A percentile compares a stretch with the other conserved stretches of the same genome.
These are phyloP conservation scores for Balaenoptera acutorostrata DNA, from an alignment of 2,113 vertebrate species.

Conservation along the genomic window DNA sequence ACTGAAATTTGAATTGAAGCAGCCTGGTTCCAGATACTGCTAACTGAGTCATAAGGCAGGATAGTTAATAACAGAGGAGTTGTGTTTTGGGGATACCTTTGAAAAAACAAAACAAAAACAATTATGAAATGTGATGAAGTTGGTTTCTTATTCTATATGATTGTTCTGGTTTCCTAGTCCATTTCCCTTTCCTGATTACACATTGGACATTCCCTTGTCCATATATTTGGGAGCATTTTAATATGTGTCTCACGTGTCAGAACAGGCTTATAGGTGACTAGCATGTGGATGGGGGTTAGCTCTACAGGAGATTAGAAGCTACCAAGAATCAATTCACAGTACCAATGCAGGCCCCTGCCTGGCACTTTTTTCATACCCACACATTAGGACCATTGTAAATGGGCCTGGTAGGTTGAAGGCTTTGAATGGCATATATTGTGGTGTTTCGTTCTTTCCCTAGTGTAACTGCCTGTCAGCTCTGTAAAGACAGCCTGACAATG, in stretches of 20 bases:
- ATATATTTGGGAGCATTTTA: not conserved
- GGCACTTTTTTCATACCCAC: not conserved
- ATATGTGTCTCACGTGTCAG: not conserved
- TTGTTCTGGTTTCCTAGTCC: not conserved
- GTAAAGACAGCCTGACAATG: not conserved
- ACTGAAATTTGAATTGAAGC: slow-evolving; percentile 23
- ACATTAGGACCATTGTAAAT: not conserved
- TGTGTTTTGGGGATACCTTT: not conserved
- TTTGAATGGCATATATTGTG: not conserved
- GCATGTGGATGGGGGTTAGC: not conserved
- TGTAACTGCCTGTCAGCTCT: not conserved
- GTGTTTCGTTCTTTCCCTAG: not conserved
- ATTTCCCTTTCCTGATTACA: not conserved
- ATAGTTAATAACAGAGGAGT: not conserved
- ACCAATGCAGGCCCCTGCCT: not conserved
- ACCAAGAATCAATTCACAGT: not conserved
- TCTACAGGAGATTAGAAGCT: not conserved
- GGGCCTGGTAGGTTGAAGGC: not conserved
- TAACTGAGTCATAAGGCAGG: not conserved
- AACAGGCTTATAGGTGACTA: not conserved
- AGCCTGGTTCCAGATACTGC: not conserved
- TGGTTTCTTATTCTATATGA: not conserved
- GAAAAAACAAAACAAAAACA: not conserved
- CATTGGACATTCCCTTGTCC: not conserved
- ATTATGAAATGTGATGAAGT: not conserved